phyloP scores from a whole-genome alignment of 2,113 vertebrate species.

The Galemys pyrenaicus region DNA sequence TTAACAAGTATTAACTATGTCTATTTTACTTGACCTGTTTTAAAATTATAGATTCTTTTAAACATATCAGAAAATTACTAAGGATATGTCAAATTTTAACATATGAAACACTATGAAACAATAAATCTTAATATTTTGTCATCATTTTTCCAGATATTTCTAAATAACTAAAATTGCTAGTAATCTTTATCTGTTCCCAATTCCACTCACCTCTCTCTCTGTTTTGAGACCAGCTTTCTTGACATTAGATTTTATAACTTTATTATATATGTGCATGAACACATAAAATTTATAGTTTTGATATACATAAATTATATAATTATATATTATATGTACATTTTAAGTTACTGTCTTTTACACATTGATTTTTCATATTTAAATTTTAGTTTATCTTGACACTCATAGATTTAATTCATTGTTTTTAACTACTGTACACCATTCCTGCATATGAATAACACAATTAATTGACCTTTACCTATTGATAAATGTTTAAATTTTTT shows the following conservation, averaged over 20 bases:
- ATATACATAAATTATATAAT: too few relatives aligned
- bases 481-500: not conserved
- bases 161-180: conserved; percentile 26
- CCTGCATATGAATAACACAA: not conserved
- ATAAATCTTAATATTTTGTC: not conserved
- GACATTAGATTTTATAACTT: not conserved
- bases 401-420: not conserved
- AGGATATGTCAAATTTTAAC: not conserved
- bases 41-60: not conserved
- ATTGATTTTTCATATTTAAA: not conserved
- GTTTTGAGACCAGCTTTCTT: not conserved
- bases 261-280: not conserved
- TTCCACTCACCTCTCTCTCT: not conserved
- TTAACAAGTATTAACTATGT: too few relatives aligned
- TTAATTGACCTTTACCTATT: not conserved
- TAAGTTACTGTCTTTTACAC: not conserved
- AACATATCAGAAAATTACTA: not conserved
- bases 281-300: not conserved
- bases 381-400: not conserved
- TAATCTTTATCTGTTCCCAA: not conserved
- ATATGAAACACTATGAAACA: not conserved
- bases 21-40: not conserved
- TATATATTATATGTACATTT: too few relatives aligned
- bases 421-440: not conserved
- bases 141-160: not conserved